Percentiles rank a stretch among this genome's conserved stretches.
Evolutionary conservation across 2,797 vertebrate genomes (phyloP).

Genomic region (Artibeus lituratus): DNA sequence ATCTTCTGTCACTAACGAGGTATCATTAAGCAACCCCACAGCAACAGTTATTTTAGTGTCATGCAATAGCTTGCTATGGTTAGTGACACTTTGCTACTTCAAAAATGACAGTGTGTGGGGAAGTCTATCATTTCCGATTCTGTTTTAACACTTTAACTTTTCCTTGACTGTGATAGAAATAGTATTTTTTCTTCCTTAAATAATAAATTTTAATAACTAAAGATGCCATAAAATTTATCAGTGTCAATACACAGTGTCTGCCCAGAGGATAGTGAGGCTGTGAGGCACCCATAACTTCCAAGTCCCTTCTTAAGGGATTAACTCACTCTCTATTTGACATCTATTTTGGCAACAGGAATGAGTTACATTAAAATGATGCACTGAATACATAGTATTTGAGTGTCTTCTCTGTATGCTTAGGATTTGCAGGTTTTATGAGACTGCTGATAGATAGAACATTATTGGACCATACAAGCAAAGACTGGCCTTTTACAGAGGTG

Average conservation of each 20-base stretch:
- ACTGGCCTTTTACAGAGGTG: background rate
- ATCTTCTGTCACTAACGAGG: conserved; percentile 81
- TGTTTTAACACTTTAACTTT: background rate
- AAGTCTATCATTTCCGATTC: background rate
- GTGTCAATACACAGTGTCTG: background rate
- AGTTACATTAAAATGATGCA: background rate
- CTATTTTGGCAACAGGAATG: background rate
- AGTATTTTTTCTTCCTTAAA: background rate
- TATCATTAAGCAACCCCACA: conserved; percentile 78
- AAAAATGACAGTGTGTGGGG: background rate
- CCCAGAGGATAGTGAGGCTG: background rate
- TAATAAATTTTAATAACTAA: background rate
- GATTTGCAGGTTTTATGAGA: background rate
- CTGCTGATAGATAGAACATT: background rate
- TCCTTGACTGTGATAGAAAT: background rate
- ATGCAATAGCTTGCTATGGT: conserved; percentile 16
- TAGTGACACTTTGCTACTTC: conserved; percentile 41
- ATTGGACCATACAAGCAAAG: background rate
- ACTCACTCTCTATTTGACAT: background rate
- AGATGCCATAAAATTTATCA: background rate
- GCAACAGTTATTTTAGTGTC: conserved; percentile 63
- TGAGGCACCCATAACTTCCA: background rate
- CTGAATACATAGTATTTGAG: fast-evolving
- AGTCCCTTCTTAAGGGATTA: background rate
- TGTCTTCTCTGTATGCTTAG: background rate